These are phyloP conservation scores for Staurois parvus DNA, from an alignment of 2,797 vertebrate genomes.

Conservation along the genomic window DNA sequence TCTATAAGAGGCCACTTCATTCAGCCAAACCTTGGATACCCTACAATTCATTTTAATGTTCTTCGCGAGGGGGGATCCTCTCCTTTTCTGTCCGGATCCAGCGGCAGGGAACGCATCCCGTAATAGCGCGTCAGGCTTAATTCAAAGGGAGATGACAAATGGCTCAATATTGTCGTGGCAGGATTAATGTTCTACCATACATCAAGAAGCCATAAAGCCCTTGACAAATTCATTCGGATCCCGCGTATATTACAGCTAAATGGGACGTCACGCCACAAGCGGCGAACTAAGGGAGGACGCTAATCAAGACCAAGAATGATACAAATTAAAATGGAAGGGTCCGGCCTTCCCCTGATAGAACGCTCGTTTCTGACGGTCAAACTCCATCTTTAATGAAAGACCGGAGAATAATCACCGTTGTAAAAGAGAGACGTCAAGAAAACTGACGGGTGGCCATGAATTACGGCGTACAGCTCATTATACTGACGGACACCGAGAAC, in stretches of 20 bases:
- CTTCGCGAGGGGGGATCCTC: constrained; percentile 65
- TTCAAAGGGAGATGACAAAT: constrained; percentile 77
- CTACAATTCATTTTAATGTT: constrained; percentile 74
- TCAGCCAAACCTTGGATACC: constrained; percentile 63
- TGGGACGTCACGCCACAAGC: constrained; percentile 53
- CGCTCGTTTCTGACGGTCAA: too few relatives aligned
- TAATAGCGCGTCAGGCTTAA: constrained; percentile 73
- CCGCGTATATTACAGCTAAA: constrained; percentile 70
- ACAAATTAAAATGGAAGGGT: background rate
- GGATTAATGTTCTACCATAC: constrained; percentile 69
- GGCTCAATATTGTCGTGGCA: constrained; percentile 72
- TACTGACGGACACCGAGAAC: background rate
- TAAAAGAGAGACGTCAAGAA: background rate
- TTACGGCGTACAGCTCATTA: background rate
- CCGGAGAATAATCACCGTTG: background rate
- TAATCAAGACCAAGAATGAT: background rate
- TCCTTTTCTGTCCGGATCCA: constrained; percentile 68
- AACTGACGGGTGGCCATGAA: background rate
- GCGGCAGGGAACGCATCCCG: constrained; percentile 72
- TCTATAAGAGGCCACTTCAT: constrained; percentile 50
- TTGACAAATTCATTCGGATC: constrained; percentile 74
- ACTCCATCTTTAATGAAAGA: too few relatives aligned
- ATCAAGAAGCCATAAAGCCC: constrained; percentile 72
- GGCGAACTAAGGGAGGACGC: too few relatives aligned
- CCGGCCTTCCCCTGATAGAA: background rate